phyloP scores from a whole-genome alignment of 2,797 vertebrate species.

The Thripadectes ignobilis region DNA sequence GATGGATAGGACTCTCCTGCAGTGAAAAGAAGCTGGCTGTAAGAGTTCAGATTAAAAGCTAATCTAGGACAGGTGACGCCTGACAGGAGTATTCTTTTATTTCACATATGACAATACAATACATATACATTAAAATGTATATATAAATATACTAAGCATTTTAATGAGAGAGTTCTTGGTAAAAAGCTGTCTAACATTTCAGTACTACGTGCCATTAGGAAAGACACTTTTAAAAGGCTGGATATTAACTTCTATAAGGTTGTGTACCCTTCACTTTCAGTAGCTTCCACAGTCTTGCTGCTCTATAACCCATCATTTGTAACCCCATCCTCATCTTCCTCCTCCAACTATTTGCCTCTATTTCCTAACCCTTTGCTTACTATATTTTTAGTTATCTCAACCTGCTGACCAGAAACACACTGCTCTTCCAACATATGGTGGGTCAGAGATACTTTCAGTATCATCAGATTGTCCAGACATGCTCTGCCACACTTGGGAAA shows the following conservation, averaged over 20 bases:
- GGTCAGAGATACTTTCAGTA: neutral
- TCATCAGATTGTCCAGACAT: neutral
- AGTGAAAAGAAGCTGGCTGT: neutral
- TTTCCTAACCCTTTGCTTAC: neutral
- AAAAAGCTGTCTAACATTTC: neutral
- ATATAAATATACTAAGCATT: neutral
- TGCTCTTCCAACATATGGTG: neutral
- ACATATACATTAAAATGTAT: neutral
- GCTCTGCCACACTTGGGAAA: neutral
- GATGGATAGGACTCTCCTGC: neutral
- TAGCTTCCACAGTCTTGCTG: neutral
- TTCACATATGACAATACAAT: neutral
- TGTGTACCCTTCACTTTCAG: neutral
- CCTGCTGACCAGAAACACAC: neutral
- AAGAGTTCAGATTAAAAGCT: neutral
- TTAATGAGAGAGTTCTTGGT: neutral
- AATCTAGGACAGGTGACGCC: neutral
- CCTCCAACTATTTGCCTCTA: neutral
- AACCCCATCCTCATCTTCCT: neutral
- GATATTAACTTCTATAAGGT: neutral
- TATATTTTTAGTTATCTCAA: neutral
- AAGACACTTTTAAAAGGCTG: neutral
- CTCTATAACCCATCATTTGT: neutral
- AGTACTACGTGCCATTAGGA: neutral
- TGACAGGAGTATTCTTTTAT: neutral